Base-by-base conservation (phyloP, 1,140 invertebrate genomes). In the Babylonia areolata region DNA sequence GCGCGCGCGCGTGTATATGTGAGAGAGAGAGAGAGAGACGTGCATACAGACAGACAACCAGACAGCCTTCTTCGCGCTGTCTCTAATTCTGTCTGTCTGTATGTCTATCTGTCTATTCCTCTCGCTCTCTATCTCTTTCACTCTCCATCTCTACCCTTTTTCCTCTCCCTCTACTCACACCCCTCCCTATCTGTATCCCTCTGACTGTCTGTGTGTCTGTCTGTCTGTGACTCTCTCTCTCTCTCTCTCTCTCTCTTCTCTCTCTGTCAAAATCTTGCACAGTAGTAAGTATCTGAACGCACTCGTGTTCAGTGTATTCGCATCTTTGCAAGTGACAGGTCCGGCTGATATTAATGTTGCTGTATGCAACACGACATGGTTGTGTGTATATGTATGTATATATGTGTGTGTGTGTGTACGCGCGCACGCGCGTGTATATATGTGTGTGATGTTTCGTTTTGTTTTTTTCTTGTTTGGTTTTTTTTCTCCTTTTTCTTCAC, bases 11-110 rank as follows among this genome's bases (percentile, higher is more conserved):
- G n/a, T n/a, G n/a, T n/a, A n/a, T n/a, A n/a, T n/a, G n/a, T n/a
- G n/a, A n/a, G 37, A 40, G 23, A 39, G 31, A 80, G 6, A 39
- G 42, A 84, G 39, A 77, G 9, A 40, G 31, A 85, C 75, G 64
- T n/a, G 42, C 31, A 85, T 39, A 77, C 51, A 46, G 12, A 85
- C 69, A 46, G 31, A 51, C 46, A 77, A 28, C 12, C 46, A 75
- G 31, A 73, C 75, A 46, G 28, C 37, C 39, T 69, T 31, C n/a
- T 9, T 69, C 64, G 3, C 5, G 9, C 28, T 69, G 64, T 69
- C 28, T 69, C 5, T 69, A 9, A 12, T 9, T 69, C 64, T 69
- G 64, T 69, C 64, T 69, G 64, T 69, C 64, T 69, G 11, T 69
- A 5, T 69, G 64, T 69, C 64, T 69, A 5, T 69, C 64, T 69